These are phyloP conservation scores for Crotalus tigris DNA, from an alignment of 2,113 vertebrate species.

Conservation along the genomic window DNA sequence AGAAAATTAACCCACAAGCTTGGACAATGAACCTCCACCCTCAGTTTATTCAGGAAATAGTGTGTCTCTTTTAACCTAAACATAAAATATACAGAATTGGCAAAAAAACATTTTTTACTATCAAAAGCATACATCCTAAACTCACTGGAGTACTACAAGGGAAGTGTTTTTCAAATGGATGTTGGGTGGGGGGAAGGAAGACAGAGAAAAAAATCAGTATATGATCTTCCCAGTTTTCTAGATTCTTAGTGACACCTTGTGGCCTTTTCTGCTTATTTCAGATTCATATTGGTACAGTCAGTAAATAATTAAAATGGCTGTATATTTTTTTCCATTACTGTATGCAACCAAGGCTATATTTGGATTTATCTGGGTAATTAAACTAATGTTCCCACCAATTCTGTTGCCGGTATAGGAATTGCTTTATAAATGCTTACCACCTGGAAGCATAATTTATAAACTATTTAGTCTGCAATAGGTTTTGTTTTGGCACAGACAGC, in stretches of 20 bases:
- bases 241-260: constrained; percentile 72
- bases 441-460: not conserved
- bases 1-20: not conserved
- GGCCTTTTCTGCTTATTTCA: constrained; percentile 56
- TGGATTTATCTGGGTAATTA: not conserved
- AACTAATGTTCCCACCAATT: not conserved
- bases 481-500: not conserved
- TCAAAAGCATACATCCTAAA: constrained; percentile 7
- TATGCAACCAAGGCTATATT: not conserved
- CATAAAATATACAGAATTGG: not conserved
- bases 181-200: not conserved
- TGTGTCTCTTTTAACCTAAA: not conserved
- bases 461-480: not conserved
- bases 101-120: constrained; percentile 23
- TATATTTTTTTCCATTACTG: not conserved
- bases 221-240: constrained; percentile 40
- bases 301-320: constrained; percentile 21
- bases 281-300: not conserved
- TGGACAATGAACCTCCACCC: not conserved
- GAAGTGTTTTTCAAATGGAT: constrained; percentile 15
- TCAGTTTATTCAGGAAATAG: not conserved
- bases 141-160: not conserved
- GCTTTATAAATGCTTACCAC: not conserved
- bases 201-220: constrained; percentile 12
- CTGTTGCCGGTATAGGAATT: not conserved